Evolutionary conservation across 2,888 invertebrate genomes (phyloP).

Genomic region (Eupithecia subumbrata): DNA sequence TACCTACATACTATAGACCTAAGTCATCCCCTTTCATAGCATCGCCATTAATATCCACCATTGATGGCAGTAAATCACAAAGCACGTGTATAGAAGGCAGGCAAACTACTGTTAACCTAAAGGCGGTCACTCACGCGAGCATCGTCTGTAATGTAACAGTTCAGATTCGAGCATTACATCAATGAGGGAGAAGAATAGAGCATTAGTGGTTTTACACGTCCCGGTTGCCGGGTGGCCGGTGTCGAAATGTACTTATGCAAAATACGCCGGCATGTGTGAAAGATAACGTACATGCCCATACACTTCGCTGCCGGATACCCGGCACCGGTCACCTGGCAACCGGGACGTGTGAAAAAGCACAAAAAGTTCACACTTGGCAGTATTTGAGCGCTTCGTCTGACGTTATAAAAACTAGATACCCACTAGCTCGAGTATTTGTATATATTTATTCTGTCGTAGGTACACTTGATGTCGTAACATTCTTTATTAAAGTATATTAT

Average conservation of each 20-base stretch:
- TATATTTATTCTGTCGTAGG: no score
- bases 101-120: neutral
- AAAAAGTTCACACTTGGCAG: neutral
- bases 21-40: neutral
- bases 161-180: neutral
- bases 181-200: neutral
- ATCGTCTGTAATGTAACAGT: neutral
- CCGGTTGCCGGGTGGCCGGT: no score
- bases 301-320: no score
- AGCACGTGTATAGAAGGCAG: neutral
- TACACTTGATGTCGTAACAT: no score
- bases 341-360: no score
- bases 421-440: neutral
- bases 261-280: no score
- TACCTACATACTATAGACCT: neutral
- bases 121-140: neutral
- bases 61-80: slow-evolving; percentile 19
- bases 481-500: no score
- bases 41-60: slow-evolving; percentile 1
- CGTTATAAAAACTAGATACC: neutral
- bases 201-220: neutral
- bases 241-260: no score
- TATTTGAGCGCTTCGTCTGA: neutral
- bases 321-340: no score
- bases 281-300: no score